Evolutionary conservation across 2,113 vertebrate genomes (phyloP), one percentile per base, ranked within the genome.

Genomic region (Nicator chloris): DNA sequence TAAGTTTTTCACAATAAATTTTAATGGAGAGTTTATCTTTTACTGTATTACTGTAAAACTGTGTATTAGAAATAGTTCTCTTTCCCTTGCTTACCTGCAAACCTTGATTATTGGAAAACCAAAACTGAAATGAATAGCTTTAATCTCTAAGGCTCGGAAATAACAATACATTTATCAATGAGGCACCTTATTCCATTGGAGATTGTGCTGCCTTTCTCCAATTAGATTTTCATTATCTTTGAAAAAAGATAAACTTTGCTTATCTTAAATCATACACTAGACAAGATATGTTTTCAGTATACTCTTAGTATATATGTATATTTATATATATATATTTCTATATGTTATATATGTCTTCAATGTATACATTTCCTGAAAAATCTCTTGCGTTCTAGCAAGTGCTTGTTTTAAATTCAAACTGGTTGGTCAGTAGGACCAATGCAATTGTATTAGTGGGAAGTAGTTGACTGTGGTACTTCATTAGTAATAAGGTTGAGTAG

Each of bases 11-110:
- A 15, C 37, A 66, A 64, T 10, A 13, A 56, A 47, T 26, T 33
- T 13, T 75, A 93, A 89, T 68, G 23, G 77, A 77, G 10, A 76
- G 49, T 94, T 72, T 75, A 47, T 91, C 91, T 96, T 96, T 93
- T 84, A 39, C 28, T 60, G 33, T 54, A n/a, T n/a, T n/a, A n/a
- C n/a, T n/a, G n/a, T n/a, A n/a, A n/a, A n/a, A n/a, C n/a, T n/a
- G 50, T 68, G 30, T 95, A 35, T 88, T 86, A 70, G 35, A 93
- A 97, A 68, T 69, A 65, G 37, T 70, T 95, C 4, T 86, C 51
- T 89, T 26, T 30, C 22, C n/a, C 39, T 30, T 75, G 63, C 59
- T 92, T 94, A 86, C 79, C 77, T 97, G 72, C 20, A 91, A 73
- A 47, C 39, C 84, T 88, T 87, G 66, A 80, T 96, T 81, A 86